Base-by-base conservation (phyloP, 2,797 vertebrate species). In the Dromococcyx pavoninus region DNA sequence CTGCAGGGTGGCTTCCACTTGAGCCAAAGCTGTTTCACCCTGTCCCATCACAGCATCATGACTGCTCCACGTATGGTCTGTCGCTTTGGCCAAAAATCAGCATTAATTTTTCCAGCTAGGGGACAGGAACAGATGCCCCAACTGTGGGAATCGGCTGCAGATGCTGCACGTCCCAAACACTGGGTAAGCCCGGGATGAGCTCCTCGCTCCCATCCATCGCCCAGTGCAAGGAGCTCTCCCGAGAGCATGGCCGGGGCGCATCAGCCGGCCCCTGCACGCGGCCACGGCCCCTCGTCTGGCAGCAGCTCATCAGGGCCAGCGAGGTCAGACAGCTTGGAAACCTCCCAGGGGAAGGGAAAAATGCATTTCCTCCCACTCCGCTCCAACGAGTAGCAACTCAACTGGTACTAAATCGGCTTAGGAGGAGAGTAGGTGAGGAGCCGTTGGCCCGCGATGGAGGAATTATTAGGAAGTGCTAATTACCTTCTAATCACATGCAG, bases 261-360 rank as follows among this genome's bases (percentile, higher is more conserved):
- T 7, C 6, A 3, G 25, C n/a, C 1, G 1, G 50, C 35, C 33
- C 57, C 77, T 60, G 61, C 69, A n/a, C 1, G 1, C 1, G 13
- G 62, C 88, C 18, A 2, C 3, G 1, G 44, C 72, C 32, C 39
- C 60, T 78, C 17, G 5, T 78, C 86, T 85, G 80, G 39, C 89
- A 83, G 58, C 76, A 65, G 2, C 54, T 92, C 54, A 3, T 54
- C 57, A 37, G 37, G 54, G 79, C 76, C 88, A 35, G 46, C 12
- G 62, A 80, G 82, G 85, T 94, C 85, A 89, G 88, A 88, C 89
- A 75, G 85, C 62, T 87, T 91, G 88, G 88, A 94, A 86, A 86
- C 0, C 0, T 78, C 94, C 89, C 89, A 93, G 65, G 58, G 67
- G 92, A 73, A 66, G 62, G 53, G 72, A 93, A 88, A 93, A 96